A percentile compares a stretch with the other conserved stretches of the same genome.
Evolutionary conservation across 2,797 vertebrate genomes (phyloP).

Genomic region (Halcyon chelicuti): DNA sequence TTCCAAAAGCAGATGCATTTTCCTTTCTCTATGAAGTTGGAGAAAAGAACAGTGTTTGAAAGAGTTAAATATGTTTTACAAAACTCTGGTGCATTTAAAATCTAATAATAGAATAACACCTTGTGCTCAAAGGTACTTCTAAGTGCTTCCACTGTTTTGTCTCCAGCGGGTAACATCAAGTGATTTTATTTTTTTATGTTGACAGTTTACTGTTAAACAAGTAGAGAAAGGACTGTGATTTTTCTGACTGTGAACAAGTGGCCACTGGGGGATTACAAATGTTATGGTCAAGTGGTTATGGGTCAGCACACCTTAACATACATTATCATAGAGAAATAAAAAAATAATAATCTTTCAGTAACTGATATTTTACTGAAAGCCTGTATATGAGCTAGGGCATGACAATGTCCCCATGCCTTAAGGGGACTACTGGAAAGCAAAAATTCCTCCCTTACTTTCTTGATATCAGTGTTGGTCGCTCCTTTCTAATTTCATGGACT

Average conservation of each 20-base stretch:
- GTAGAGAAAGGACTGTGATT: not conserved
- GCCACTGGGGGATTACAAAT: not conserved
- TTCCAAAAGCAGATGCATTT: not conserved
- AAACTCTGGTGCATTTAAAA: not conserved
- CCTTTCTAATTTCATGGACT: not conserved
- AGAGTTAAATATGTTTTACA: not conserved
- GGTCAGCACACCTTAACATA: not conserved
- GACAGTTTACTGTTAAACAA: not conserved
- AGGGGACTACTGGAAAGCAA: not conserved
- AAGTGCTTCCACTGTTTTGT: not conserved
- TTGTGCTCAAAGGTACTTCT: not conserved
- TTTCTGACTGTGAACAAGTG: not conserved
- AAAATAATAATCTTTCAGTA: not conserved
- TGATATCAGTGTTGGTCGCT: not conserved
- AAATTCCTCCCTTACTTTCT: not conserved
- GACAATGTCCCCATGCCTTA: not conserved
- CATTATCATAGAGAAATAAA: not conserved
- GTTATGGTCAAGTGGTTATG: not conserved
- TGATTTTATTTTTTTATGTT: not conserved
- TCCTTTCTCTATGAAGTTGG: not conserved
- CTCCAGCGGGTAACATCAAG: not conserved
- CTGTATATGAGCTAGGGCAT: not conserved
- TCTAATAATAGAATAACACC: constrained; percentile 1
- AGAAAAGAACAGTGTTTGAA: not conserved
- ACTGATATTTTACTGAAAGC: not conserved